Evolutionary conservation across 1,140 invertebrate genomes (phyloP), one percentile per base, ranked within the genome.

Genomic region (Zaprionus camerounensis): DNA sequence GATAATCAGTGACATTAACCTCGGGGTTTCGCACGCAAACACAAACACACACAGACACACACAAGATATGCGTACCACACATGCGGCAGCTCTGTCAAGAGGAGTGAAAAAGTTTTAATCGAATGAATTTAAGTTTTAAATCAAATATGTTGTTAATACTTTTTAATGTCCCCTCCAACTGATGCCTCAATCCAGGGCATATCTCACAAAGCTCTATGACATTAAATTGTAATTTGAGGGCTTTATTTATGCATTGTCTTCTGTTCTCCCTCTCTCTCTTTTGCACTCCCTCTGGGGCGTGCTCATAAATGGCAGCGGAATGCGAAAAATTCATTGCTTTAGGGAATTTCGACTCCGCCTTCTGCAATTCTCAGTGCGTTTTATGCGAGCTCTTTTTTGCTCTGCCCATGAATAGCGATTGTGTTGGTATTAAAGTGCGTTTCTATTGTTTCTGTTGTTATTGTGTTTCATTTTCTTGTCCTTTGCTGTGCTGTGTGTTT

Each of bases 141-240:
- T 66, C 67, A 63, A 76, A 76, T 76, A 51, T 44, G 64, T 64
- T 73, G 61, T 34, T 73, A 22, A 51, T 65, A 41, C 53, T 79
- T 80, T 79, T 78, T 55, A 59, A 67, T 73, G 66, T 26, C 34
- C 53, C 15, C 9, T 26, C 34, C 57, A 13, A 28, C 38, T 55
- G 13, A 12, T 53, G 41, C 41, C 38, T 34, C 22, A 15, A 57
- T 63, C 26, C 24, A 4, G 3, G 22, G 34, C 46, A 31, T 49
- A 34, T 67, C 49, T 55, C 71, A 69, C 49, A 61, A 55, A 57
- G 55, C 65, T 62, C 65, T 64, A 65, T 55, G 59, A 68, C 64
- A 80, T 77, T 73, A 80, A 80, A 80, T 69, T 77, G 78, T 69
- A 77, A 77, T 80, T 80, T 80, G 31, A 61, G 24, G 49, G 46